Evolutionary conservation across 1,140 invertebrate species (phyloP).

Genomic region (Drosophila quadrilineata): DNA sequence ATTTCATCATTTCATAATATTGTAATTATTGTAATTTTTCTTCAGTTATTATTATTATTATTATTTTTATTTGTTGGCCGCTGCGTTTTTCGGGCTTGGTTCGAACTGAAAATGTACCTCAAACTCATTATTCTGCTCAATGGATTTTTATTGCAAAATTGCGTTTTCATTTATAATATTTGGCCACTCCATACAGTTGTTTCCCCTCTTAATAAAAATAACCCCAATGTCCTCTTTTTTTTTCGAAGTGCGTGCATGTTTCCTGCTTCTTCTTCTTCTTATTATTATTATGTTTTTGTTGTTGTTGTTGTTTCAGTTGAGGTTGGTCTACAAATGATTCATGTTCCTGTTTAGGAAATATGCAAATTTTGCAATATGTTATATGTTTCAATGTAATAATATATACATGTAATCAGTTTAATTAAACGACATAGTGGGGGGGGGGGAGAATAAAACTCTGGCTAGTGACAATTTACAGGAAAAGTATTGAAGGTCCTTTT

Average conservation of each 20-base stretch:
- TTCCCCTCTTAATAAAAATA: not conserved
- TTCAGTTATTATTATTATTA: not conserved
- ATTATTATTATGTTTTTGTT: not conserved
- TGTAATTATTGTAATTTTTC: constrained; percentile 9
- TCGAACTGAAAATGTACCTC: not conserved
- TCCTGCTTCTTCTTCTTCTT: too few relatives aligned
- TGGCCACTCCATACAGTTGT: not conserved
- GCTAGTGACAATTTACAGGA: not conserved
- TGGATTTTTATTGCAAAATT: constrained; percentile 76
- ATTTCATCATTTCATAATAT: constrained; percentile 52
- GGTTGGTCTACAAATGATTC: constrained; percentile 18
- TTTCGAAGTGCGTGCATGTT: constrained; percentile 21
- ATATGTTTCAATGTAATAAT: constrained; percentile 21
- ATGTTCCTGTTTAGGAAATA: constrained; percentile 24
- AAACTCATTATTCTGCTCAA: constrained; percentile 41
- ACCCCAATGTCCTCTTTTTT: constrained; percentile 17
- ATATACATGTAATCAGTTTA: constrained; percentile 16
- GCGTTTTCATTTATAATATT: constrained; percentile 67
- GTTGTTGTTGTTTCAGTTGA: not conserved
- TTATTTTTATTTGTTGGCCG: not conserved
- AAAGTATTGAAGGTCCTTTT: too few relatives aligned
- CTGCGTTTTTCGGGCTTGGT: constrained; percentile 44
- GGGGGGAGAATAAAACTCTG: not conserved
- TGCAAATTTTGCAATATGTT: constrained; percentile 44
- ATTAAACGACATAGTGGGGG: not conserved